phyloP scores from a whole-genome alignment of 2,888 invertebrate genomes.

The Nasonia oneida region DNA sequence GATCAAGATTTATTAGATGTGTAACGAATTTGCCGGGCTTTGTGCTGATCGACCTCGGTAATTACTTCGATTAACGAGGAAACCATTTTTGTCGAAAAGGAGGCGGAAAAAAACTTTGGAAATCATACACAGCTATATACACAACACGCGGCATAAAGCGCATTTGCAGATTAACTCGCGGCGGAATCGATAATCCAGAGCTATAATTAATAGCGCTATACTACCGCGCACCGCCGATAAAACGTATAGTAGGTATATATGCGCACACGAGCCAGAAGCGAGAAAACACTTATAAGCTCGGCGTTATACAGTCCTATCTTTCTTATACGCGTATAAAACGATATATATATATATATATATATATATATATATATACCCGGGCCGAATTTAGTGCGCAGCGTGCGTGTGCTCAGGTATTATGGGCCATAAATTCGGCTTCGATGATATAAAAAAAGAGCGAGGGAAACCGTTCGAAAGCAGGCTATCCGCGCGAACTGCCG shows the following conservation, averaged over 20 bases:
- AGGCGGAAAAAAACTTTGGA: no score
- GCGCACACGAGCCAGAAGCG: no score
- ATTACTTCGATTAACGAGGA: no score
- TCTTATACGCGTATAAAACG: neutral
- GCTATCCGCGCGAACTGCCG: neutral
- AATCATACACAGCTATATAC: neutral
- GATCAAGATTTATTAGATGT: slow-evolving; percentile 45
- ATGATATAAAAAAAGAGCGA: slow-evolving; percentile 19
- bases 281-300: neutral
- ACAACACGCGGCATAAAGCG: neutral
- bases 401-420: slow-evolving; percentile 32
- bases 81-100: no score
- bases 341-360: neutral
- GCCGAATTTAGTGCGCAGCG: slow-evolving; percentile 27
- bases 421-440: slow-evolving; percentile 31
- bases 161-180: slow-evolving; percentile 31
- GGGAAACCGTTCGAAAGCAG: neutral
- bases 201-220: no score
- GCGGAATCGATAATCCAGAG: neutral
- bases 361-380: neutral
- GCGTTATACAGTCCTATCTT: neutral
- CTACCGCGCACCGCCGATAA: no score
- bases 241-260: no score
- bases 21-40: slow-evolving; percentile 29
- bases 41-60: no score